These are phyloP conservation scores for Bellardia pandia DNA, from an alignment of 2,888 invertebrate genomes.

Conservation along the genomic window DNA sequence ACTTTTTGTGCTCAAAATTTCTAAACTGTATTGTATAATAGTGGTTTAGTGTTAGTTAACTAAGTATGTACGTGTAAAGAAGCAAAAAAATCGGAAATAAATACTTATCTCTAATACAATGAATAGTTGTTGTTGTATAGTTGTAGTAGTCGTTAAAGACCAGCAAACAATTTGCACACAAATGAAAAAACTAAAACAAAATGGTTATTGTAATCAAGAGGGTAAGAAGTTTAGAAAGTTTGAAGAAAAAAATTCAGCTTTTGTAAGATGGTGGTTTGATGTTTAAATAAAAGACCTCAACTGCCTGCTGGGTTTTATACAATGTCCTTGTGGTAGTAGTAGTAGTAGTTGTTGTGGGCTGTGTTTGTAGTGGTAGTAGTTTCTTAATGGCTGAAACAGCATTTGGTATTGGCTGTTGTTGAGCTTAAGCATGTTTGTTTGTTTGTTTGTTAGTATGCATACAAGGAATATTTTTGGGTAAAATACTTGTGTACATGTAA, in stretches of 20 bases:
- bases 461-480: conserved; percentile 43
- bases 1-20: conserved; percentile 53
- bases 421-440: conserved; percentile 29
- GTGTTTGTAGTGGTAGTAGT: conserved; percentile 45
- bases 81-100: conserved; percentile 59
- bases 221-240: background rate
- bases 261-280: background rate
- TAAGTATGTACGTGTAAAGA: conserved; percentile 6
- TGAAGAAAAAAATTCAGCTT: background rate
- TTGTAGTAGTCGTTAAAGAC: conserved; percentile 31
- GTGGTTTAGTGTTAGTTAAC: conserved; percentile 54
- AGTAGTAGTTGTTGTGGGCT: conserved; percentile 17
- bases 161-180: conserved; percentile 48
- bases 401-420: conserved; percentile 50
- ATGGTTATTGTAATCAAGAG: background rate
- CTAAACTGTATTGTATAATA: conserved; percentile 65
- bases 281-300: background rate
- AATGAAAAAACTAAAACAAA: background rate
- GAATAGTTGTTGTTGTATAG: conserved; percentile 37
- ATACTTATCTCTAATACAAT: conserved; percentile 60
- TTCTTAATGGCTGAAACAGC: conserved; percentile 53
- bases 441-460: no score
- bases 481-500: conserved; percentile 53
- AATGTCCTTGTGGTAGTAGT: conserved; percentile 26
- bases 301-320: conserved; percentile 21